Evolutionary conservation across 2,888 invertebrate species (phyloP).

Genomic region (Adelognathus sp.): DNA sequence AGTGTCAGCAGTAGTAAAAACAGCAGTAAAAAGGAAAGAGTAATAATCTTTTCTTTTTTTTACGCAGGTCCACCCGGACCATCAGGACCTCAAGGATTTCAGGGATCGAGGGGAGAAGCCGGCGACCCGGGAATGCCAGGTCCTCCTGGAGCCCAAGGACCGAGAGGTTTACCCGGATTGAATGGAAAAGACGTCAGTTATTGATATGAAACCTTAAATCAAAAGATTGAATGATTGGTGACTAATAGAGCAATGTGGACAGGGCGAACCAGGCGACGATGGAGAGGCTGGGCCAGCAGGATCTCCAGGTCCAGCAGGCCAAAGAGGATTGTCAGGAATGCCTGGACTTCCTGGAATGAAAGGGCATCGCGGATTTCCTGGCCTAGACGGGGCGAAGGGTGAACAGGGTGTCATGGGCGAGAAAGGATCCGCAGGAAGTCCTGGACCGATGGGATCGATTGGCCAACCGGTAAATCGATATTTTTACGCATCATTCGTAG

Average conservation of each 20-base stretch:
- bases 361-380: conserved; percentile 91
- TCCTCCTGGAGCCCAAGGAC: conserved; percentile 83
- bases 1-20: too few relatives aligned
- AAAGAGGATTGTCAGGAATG: conserved; percentile 88
- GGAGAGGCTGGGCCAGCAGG: conserved; percentile 91
- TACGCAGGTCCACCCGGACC: conserved; percentile 80
- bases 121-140: conserved; percentile 89
- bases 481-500: not conserved
- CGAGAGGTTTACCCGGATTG: conserved; percentile 86
- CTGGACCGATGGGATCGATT: conserved; percentile 87
- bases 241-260: conserved; percentile 44
- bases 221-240: not conserved
- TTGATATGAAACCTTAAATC: not conserved
- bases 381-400: conserved; percentile 91
- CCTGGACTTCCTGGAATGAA: conserved; percentile 92
- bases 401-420: conserved; percentile 90
- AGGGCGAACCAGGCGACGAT: conserved; percentile 91
- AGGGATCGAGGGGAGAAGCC: conserved; percentile 90
- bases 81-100: conserved; percentile 90
- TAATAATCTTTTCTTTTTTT: not conserved
- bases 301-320: conserved; percentile 87
- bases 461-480: conserved; percentile 85
- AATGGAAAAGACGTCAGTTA: conserved; percentile 89
- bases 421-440: conserved; percentile 87
- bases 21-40: too few relatives aligned